A percentile compares a stretch with the other conserved stretches of the same genome.
Conservation (phyloP, 2,888 invertebrate species). For the Timandra comae region DNA sequence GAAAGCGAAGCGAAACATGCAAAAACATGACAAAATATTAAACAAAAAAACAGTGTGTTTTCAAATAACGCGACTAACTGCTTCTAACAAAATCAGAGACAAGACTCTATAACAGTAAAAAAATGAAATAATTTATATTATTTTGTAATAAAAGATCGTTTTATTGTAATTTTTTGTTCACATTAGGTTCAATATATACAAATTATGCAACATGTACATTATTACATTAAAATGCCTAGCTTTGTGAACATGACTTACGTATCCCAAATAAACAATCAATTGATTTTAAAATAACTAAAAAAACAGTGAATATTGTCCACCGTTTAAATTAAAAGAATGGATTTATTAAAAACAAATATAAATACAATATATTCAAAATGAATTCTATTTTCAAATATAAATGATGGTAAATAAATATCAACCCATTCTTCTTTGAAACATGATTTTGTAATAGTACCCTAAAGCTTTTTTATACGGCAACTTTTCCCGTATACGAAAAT, state of each 20-base stretch:
- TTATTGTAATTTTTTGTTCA: slow-evolving; percentile 67
- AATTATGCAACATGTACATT: slow-evolving; percentile 72
- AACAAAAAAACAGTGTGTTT: slow-evolving; percentile 38
- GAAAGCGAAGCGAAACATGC: slow-evolving; percentile 51
- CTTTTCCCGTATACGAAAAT: too few relatives aligned
- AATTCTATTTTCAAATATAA: too few relatives aligned
- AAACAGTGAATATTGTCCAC: too few relatives aligned
- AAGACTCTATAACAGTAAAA: slow-evolving; percentile 46
- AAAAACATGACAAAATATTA: slow-evolving; percentile 35
- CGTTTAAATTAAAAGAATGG: too few relatives aligned
- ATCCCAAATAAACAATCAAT: too few relatives aligned
- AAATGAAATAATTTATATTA: slow-evolving; percentile 58
- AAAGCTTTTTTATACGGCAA: too few relatives aligned
- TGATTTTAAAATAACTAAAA: too few relatives aligned
- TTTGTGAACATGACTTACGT: slow-evolving; percentile 6
- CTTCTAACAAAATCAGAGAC: slow-evolving; percentile 59
- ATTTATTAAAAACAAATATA: too few relatives aligned
- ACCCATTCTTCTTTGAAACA: too few relatives aligned
- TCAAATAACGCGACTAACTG: slow-evolving; percentile 45
- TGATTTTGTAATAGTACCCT: too few relatives aligned
- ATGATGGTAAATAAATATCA: too few relatives aligned
- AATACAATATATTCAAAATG: too few relatives aligned
- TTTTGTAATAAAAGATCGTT: slow-evolving; percentile 72
- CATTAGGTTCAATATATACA: slow-evolving; percentile 74
- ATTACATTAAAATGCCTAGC: slow-evolving; percentile 43